phyloP scores from a whole-genome alignment of 2,888 invertebrate genomes.

The Biston stratarius region DNA sequence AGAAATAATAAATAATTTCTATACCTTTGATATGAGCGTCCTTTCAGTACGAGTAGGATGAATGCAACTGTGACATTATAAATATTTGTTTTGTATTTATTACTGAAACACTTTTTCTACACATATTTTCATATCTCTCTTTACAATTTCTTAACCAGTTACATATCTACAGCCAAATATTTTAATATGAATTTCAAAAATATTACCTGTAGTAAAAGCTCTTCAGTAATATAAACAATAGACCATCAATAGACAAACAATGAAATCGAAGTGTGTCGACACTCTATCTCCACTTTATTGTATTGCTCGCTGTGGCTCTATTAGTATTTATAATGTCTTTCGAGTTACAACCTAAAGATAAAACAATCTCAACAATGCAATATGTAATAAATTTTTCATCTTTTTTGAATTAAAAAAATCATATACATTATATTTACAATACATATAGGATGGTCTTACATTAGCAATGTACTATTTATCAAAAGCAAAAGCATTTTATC shows the following conservation, averaged over 20 bases:
- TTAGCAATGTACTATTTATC: conserved; percentile 38
- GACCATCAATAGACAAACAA: neutral
- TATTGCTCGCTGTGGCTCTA: no score
- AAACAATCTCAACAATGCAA: conserved; percentile 62
- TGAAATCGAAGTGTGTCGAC: neutral
- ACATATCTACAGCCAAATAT: conserved; percentile 30
- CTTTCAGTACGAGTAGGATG: conserved; percentile 61
- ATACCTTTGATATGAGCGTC: conserved; percentile 83
- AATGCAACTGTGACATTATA: conserved; percentile 12
- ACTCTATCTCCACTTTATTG: neutral
- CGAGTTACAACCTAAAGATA: conserved; percentile 35
- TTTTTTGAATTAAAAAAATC: conserved; percentile 58
- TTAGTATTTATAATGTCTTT: conserved; percentile 10
- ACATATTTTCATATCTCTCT: conserved; percentile 4
- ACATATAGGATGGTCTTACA: conserved; percentile 45
- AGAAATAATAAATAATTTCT: conserved; percentile 80
- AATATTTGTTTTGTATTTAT: conserved; percentile 5
- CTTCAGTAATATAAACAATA: neutral
- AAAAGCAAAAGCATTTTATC: conserved; percentile 34
- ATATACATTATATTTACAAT: conserved; percentile 70
- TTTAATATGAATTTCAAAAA: conserved; percentile 15
- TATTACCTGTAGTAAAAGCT: conserved; percentile 7
- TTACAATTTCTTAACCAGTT: conserved; percentile 23
- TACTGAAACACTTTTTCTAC: conserved; percentile 4
- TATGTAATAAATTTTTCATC: conserved; percentile 51